Evolutionary conservation across 2,797 vertebrate species (phyloP), one percentile per base, ranked within the genome.

Genomic region (Cephalopachus bancanus): DNA sequence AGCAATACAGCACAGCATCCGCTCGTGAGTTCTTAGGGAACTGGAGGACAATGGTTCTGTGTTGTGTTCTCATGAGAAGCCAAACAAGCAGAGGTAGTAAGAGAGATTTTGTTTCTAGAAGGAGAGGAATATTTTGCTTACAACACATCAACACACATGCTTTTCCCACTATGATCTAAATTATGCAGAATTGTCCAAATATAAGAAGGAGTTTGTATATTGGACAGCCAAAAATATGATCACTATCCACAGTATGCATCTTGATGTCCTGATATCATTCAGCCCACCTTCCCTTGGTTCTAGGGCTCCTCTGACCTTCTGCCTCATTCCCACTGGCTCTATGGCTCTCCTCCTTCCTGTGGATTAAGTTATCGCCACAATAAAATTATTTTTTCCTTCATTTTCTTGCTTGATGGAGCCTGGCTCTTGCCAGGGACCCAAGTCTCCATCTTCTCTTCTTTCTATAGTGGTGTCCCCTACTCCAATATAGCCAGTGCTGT

Each of bases 11-110:
- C n/a, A 24, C 22, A 10, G 20, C 22, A 51, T 30, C 3, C 10
- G 1, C 1, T 0, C 5, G 10, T 2, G 26, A 3, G 22, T 37
- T 65, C 53, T 33, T 4, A 0, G 15, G 28, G 24, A 81, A 9
- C 17, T 49, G 55, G 16, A 28, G 7, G 49, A 65, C 44, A 10
- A 51, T 16, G 3, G 19, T 22, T 33, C n/a, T 49, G 5, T 60
- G 24, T 1, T 2, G 10, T 62, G 26, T 17, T 37, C 16, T 53
- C 19, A 3, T 12, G 55, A 5, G 37, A 24, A 83, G 7, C 75
- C 51, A 55, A 19, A 28, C 69, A 67, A 74, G 19, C 10, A 16
- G 51, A 69, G 67, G 44, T 44, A 0, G 16, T 26, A 7, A 55
- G 22, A 5, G 49, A 71, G 44, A 10, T 57, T 83, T 96, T 69